Evolutionary conservation across 2,113 vertebrate genomes (phyloP).

Genomic region (Pangasianodon hypophthalmus): DNA sequence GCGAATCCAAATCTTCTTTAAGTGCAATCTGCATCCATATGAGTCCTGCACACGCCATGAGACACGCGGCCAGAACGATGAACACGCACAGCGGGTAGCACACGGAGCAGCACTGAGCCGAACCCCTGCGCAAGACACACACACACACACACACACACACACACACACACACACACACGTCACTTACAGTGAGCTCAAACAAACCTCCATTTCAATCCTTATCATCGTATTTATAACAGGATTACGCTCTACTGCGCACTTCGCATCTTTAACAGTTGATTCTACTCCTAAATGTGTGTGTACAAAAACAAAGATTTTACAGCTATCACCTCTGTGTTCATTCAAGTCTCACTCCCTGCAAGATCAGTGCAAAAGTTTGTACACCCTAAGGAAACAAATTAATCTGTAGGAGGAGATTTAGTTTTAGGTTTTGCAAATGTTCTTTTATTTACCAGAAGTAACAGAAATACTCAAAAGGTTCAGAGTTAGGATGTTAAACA

Average conservation of each 20-base stretch:
- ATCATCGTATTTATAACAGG: no score
- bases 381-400: not conserved
- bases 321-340: not conserved
- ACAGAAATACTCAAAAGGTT: not conserved
- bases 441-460: not conserved
- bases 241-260: not conserved
- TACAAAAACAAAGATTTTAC: not conserved
- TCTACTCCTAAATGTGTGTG: not conserved
- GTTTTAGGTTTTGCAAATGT: not conserved
- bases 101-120: slow-evolving; percentile 87
- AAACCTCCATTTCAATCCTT: not conserved
- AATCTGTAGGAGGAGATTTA: not conserved
- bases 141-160: slow-evolving; percentile 42
- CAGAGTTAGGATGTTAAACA: no score
- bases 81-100: slow-evolving; percentile 93
- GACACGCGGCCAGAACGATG: slow-evolving; percentile 89
- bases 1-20: slow-evolving; percentile 89
- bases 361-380: not conserved
- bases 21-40: slow-evolving; percentile 98
- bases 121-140: slow-evolving; percentile 77
- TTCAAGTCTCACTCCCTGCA: not conserved
- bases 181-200: not conserved
- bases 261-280: not conserved
- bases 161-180: slow-evolving; percentile 34
- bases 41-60: slow-evolving; percentile 90